Evolutionary conservation across 2,888 invertebrate genomes (phyloP), one percentile per base, ranked within the genome.

Genomic region (Lordiphosa fenestrarum): DNA sequence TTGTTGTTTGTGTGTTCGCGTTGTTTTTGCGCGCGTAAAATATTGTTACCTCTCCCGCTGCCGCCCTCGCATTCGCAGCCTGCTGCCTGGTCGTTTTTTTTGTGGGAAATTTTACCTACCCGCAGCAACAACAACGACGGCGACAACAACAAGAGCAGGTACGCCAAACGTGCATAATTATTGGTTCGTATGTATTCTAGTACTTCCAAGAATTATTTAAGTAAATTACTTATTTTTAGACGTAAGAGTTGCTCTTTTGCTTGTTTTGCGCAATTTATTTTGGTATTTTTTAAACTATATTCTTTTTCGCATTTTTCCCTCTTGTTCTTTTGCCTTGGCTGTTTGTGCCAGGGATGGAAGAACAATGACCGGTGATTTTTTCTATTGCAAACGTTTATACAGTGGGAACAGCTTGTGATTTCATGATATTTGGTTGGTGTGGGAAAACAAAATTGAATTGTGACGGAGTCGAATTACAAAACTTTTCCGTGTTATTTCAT

Each of bases 21-120:
- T 78, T 66, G 60, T 69, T 58, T 77, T 75, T 77, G 60, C 84
- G 81, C 77, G 77, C 77, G 81, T 83, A 77, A 66, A 77, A 71
- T 78, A 68, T 59, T 71, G 42, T 48, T 21, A 36, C 53, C 58
- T 70, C 25, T 19, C 38, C 30, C 42, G 41, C 55, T 25, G 21
- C 41, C 25, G 35, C 38, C 58, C 42, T 47, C 13, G 23, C 21
- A 41, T 10, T 23, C 21, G 21, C 19, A 25, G 35, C 33, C 33
- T 21, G 30, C 5, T 6, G 37, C 21, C 38, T n/a, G 23, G 25
- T 25, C 3, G 21, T 21, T 47, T 33, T 21, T 25, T 48, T 58
- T 60, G 55, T 48, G 51, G 47, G 51, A 65, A 49, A 52, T 58
- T 64, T 65, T 65, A 65, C 63, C 65, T 46, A 64, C 40, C 47